These are phyloP conservation scores for Artemia sinica DNA, from an alignment of 2,888 invertebrate genomes.

Conservation along the genomic window DNA sequence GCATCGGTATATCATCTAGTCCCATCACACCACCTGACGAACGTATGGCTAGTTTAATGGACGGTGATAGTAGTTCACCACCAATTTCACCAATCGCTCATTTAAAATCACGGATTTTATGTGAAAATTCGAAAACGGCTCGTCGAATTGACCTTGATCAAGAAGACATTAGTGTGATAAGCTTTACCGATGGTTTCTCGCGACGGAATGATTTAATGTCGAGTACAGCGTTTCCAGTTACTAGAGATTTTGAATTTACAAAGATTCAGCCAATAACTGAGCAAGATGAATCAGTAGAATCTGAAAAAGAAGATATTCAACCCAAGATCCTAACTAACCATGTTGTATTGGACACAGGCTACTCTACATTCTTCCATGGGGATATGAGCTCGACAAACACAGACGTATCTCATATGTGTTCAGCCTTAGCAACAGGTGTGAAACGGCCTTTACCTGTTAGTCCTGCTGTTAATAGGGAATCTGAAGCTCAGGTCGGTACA, in stretches of 20 bases:
- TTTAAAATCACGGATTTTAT: neutral
- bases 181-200: neutral
- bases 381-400: neutral
- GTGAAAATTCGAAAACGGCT: slow-evolving; percentile 12
- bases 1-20: slow-evolving; percentile 3
- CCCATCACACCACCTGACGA: neutral
- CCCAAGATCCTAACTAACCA: neutral
- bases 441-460: slow-evolving; percentile 14
- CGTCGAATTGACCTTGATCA: slow-evolving; percentile 3
- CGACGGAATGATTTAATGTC: slow-evolving; percentile 1
- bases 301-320: neutral
- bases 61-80: neutral
- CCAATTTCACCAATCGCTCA: slow-evolving; percentile 3
- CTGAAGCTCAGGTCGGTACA: neutral
- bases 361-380: neutral
- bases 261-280: slow-evolving; percentile 12
- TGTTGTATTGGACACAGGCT: neutral
- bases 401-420: neutral
- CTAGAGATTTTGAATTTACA: slow-evolving; percentile 8
- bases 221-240: neutral
- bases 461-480: slow-evolving; percentile 7
- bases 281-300: slow-evolving; percentile 2
- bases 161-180: slow-evolving; percentile 3
- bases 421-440: neutral
- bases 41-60: slow-evolving; percentile 8